Percentiles rank a stretch among this genome's conserved stretches.
phyloP scores from a whole-genome alignment of 2,797 vertebrate genomes.

The Synaphobranchus kaupii region DNA sequence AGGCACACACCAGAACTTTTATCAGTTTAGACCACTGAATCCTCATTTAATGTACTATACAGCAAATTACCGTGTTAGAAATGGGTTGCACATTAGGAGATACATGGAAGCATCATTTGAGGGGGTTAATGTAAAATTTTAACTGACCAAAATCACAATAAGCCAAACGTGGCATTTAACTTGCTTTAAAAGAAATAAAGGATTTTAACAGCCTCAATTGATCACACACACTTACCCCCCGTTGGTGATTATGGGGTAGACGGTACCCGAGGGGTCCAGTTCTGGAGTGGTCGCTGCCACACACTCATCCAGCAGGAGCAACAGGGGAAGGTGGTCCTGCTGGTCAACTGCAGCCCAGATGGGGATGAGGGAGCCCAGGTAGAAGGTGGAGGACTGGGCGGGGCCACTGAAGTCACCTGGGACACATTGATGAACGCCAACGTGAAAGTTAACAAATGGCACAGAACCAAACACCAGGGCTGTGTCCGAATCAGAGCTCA shows the following conservation, averaged over 20 bases:
- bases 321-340: constrained; percentile 67
- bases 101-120: too few relatives aligned
- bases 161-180: too few relatives aligned
- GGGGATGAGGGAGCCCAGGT: constrained; percentile 65
- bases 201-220: too few relatives aligned
- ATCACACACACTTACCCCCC: constrained; percentile 62
- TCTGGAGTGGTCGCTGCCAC: constrained; percentile 52
- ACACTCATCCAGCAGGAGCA: constrained; percentile 77
- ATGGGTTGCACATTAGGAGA: too few relatives aligned
- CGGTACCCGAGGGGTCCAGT: constrained; percentile 43
- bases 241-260: constrained; percentile 72
- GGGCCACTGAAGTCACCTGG: constrained; percentile 64
- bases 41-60: background rate
- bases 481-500: too few relatives aligned
- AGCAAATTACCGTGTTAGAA: background rate
- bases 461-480: too few relatives aligned
- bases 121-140: too few relatives aligned
- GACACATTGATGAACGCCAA: too few relatives aligned
- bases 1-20: background rate
- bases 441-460: too few relatives aligned
- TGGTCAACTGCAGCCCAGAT: constrained; percentile 77
- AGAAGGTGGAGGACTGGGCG: constrained; percentile 57
- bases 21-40: background rate
- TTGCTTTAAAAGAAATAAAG: too few relatives aligned
- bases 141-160: too few relatives aligned